A percentile compares a stretch with the other conserved stretches of the same genome.
These are phyloP conservation scores for Aphrocallistes beatrix DNA, from an alignment of 37 sponge, comb jelly and placozoan genomes.

Conservation along the genomic window DNA sequence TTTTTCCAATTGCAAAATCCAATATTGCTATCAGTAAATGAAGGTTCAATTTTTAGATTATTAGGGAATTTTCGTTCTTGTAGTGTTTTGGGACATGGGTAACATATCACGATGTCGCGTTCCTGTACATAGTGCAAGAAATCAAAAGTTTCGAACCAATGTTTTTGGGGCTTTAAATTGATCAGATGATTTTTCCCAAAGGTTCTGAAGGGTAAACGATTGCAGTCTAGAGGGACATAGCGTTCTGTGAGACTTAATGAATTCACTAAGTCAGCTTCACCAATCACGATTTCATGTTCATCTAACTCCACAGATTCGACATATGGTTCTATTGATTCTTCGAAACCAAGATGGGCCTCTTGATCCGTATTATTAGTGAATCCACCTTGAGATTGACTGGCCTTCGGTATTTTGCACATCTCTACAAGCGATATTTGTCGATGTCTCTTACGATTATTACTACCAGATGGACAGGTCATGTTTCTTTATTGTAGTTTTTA, in stretches of 20 bases:
- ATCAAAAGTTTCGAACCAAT: not conserved
- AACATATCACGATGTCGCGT: not conserved
- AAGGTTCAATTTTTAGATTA: not conserved
- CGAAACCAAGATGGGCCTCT: not conserved
- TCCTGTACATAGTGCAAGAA: not conserved
- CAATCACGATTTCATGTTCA: not conserved
- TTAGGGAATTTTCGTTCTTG: not conserved
- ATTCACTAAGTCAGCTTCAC: slow-evolving; percentile 1
- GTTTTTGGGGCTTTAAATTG: not conserved
- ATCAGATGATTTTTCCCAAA: not conserved
- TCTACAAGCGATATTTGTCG: not conserved
- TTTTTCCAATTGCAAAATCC: not conserved
- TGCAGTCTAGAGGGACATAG: not conserved
- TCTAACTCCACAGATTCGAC: slow-evolving; percentile 5
- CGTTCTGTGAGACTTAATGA: not conserved
- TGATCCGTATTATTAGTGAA: too few species aligned
- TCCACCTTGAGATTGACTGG: not conserved
- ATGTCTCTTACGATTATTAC: slow-evolving; percentile 2
- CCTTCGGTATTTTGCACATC: not conserved
- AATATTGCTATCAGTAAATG: not conserved
- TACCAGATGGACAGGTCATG: too few species aligned
- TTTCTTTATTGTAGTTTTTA: not conserved
- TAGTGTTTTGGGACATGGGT: not conserved
- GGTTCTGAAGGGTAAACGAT: not conserved
- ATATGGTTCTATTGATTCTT: not conserved